Base-by-base conservation (phyloP, 2,888 invertebrate species). In the Pachydiplax longipennis region DNA sequence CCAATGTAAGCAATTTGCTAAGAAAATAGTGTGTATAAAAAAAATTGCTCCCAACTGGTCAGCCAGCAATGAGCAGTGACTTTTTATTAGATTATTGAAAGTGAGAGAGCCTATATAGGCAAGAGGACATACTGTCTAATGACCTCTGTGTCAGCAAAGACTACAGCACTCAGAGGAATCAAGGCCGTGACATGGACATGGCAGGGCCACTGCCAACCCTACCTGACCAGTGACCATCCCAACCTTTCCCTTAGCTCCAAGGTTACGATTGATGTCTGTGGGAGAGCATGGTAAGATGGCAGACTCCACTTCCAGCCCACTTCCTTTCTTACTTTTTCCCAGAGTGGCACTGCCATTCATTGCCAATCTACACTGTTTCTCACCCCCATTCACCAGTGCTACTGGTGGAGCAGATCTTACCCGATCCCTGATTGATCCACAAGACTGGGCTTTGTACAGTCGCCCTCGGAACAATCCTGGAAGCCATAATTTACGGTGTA, bases 401-500 rank as follows among this genome's bases (percentile, higher is more conserved):
- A 94, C 93, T 80, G 94, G 94, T 5, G 94, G 93, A 18, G 93
- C 93, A 31, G 95, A 94, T 90, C 95, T 94, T 91, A 95, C 95
- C 58, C 95, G 94, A 37, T 87, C 87, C 3, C 94, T 94, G 91
- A 96, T 94, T 82, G 95, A 95, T 93, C 96, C 94, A 94, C 97
- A 96, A 1, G 95, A 95, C 92, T 95, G 95, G 22, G 96, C 95
- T 92, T 96, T 96, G 93, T 96, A 96, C 80, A 96, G 93, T 4
- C 95, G 94, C 81, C 95, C 95, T 90, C 94, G 94, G 81, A 94
- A 94, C 92, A 95, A 95, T 80, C 95, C 31, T 3, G 96, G 96
- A 91, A 96, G 94, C 93, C 95, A 96, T n/a, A 96, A 93, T 93
- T 96, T 96, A 93, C 95, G 95, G 92, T 96, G 96, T 90, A 96